Evolutionary conservation across 2,797 vertebrate genomes (phyloP).

Genomic region (Knipowitschia caucasica): DNA sequence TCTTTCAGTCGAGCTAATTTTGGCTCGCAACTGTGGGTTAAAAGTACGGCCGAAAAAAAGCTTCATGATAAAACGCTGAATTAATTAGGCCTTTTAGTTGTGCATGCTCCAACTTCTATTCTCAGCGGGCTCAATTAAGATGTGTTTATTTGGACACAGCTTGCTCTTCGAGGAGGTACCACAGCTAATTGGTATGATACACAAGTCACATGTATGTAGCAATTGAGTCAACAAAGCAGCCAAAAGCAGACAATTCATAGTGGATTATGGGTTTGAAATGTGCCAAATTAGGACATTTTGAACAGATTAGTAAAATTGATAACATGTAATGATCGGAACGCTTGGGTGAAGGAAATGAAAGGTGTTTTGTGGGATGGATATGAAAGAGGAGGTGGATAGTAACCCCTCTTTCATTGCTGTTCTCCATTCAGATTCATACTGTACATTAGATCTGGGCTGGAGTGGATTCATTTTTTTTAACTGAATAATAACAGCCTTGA

Average conservation of each 20-base stretch:
- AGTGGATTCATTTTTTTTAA: too few species aligned
- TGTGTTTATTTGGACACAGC: constrained; percentile 77
- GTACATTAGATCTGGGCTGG: too few species aligned
- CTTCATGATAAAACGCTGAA: constrained; percentile 60
- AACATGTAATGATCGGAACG: too few species aligned
- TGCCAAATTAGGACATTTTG: constrained; percentile 60
- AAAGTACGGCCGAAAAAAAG: constrained; percentile 22
- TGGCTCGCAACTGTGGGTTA: constrained; percentile 35
- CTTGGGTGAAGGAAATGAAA: too few species aligned
- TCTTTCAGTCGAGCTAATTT: constrained; percentile 48
- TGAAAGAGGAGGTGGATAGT: too few species aligned
- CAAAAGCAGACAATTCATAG: constrained; percentile 29
- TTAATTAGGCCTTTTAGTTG: constrained; percentile 74
- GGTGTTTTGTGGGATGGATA: too few species aligned
- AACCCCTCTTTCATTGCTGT: too few species aligned
- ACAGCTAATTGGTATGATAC: constrained; percentile 74
- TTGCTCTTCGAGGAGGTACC: constrained; percentile 72
- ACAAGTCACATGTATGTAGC: constrained; percentile 54
- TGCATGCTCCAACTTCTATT: constrained; percentile 69
- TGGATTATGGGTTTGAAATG: constrained; percentile 62
- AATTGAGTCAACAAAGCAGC: constrained; percentile 57
- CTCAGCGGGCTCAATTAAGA: constrained; percentile 75
- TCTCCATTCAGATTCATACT: too few species aligned
- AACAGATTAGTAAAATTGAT: too few species aligned
- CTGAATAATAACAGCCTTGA: too few species aligned